These are phyloP conservation scores for Hoplodrina blanda DNA, from an alignment of 2,888 invertebrate genomes.

Conservation along the genomic window DNA sequence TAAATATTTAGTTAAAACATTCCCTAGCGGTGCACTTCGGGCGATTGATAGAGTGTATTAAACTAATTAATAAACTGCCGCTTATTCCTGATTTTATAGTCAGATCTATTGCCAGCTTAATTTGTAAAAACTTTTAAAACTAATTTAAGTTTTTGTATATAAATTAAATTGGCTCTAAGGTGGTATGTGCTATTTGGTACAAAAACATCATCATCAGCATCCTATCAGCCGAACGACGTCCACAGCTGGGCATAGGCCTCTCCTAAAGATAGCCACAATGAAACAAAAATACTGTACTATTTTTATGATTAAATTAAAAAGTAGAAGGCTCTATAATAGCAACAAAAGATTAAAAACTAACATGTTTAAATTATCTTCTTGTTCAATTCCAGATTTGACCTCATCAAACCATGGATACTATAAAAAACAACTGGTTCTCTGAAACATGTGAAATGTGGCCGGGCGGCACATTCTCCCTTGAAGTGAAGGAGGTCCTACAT, in stretches of 20 bases:
- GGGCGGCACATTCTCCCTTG: slow-evolving; percentile 96
- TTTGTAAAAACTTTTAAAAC: too few relatives aligned
- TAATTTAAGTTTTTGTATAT: neutral
- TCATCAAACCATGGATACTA: slow-evolving; percentile 90
- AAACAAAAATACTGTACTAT: too few relatives aligned
- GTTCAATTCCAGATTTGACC: slow-evolving; percentile 24
- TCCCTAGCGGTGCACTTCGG: too few relatives aligned
- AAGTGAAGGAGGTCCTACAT: slow-evolving; percentile 95
- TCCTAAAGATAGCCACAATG: too few relatives aligned
- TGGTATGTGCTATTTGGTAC: too few relatives aligned
- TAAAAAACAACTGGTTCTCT: slow-evolving; percentile 97
- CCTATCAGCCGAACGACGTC: too few relatives aligned
- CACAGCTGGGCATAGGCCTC: too few relatives aligned
- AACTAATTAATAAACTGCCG: neutral
- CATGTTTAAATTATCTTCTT: neutral
- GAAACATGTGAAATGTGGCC: slow-evolving; percentile 98
- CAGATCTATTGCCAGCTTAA: too few relatives aligned
- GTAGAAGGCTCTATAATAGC: neutral
- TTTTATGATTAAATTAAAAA: neutral
- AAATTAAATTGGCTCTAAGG: neutral
- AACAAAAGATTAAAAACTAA: neutral
- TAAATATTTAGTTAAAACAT: neutral
- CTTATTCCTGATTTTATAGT: neutral
- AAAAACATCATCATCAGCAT: too few relatives aligned
- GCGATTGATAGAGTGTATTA: neutral